Evolutionary conservation across 2,797 vertebrate genomes (phyloP).

Genomic region (Phaenicophaeus curvirostris): DNA sequence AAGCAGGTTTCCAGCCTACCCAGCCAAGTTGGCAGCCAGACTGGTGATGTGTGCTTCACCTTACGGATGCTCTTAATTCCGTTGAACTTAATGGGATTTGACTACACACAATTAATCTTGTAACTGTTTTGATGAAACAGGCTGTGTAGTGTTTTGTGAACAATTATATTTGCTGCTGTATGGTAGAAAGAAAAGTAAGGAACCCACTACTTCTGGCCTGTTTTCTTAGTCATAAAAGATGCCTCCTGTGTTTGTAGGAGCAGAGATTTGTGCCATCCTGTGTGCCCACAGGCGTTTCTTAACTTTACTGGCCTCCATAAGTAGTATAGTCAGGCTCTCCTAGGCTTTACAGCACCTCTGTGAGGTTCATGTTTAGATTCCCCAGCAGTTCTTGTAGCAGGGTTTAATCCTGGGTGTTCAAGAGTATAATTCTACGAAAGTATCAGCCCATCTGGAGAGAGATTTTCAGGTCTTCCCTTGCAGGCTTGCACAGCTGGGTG

Average conservation of each 20-base stretch:
- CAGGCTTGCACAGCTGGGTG: not conserved
- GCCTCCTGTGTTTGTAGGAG: not conserved
- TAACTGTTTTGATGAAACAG: not conserved
- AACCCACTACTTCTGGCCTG: not conserved
- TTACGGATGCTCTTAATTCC: not conserved
- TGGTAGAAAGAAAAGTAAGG: not conserved
- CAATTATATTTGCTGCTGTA: not conserved
- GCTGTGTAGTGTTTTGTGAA: not conserved
- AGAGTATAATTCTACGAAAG: not conserved
- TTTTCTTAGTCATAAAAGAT: not conserved
- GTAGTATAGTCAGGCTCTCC: not conserved
- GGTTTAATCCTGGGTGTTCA: not conserved
- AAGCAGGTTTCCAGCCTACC: not conserved
- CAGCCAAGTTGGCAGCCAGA: not conserved
- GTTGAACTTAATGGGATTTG: not conserved
- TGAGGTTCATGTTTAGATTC: not conserved
- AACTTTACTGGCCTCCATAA: not conserved
- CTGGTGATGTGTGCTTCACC: not conserved
- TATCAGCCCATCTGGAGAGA: not conserved
- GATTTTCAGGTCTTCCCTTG: not conserved
- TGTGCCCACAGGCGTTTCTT: not conserved
- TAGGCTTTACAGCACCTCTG: not conserved
- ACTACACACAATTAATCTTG: not conserved
- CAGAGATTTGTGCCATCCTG: not conserved
- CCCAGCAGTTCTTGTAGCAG: not conserved